These are phyloP conservation scores for Petrolisthes cinctipes DNA, from an alignment of 2,888 invertebrate species.

Conservation along the genomic window DNA sequence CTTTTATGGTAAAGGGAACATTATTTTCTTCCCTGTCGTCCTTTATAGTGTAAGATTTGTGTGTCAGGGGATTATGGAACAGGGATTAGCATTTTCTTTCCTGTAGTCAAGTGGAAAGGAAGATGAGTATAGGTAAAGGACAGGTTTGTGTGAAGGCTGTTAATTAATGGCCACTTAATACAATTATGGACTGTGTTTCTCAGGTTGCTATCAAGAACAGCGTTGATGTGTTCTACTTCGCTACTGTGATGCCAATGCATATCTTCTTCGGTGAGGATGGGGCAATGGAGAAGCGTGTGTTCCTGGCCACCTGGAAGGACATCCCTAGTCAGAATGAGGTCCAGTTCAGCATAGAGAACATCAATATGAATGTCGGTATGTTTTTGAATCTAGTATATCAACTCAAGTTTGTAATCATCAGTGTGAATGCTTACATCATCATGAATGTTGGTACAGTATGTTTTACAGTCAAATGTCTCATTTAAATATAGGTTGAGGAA, in stretches of 20 bases:
- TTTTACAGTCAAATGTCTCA: background rate
- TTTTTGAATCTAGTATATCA: background rate
- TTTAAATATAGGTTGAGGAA: too few relatives aligned
- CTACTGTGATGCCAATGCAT: constrained; percentile 91
- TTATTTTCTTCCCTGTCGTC: background rate
- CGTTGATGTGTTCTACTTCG: constrained; percentile 98
- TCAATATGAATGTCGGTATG: constrained; percentile 78
- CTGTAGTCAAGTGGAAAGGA: too few relatives aligned
- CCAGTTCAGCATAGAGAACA: constrained; percentile 89
- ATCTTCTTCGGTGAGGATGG: constrained; percentile 96
- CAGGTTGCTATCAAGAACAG: constrained; percentile 98
- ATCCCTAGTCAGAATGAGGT: constrained; percentile 98
- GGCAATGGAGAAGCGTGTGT: constrained; percentile 95
- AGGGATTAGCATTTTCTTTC: too few relatives aligned
- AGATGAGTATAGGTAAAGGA: too few relatives aligned
- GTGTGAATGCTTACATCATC: background rate
- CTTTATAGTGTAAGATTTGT: background rate
- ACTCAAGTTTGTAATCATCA: background rate
- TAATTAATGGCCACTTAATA: too few relatives aligned
- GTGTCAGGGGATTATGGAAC: too few relatives aligned
- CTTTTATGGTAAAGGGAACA: too few relatives aligned
- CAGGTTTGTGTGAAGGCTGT: too few relatives aligned
- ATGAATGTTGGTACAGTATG: background rate
- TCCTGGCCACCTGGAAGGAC: constrained; percentile 98
- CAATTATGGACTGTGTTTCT: background rate